These are phyloP conservation scores for Drosophila bipectinata DNA, from an alignment of 1,140 invertebrate species.

Conservation along the genomic window DNA sequence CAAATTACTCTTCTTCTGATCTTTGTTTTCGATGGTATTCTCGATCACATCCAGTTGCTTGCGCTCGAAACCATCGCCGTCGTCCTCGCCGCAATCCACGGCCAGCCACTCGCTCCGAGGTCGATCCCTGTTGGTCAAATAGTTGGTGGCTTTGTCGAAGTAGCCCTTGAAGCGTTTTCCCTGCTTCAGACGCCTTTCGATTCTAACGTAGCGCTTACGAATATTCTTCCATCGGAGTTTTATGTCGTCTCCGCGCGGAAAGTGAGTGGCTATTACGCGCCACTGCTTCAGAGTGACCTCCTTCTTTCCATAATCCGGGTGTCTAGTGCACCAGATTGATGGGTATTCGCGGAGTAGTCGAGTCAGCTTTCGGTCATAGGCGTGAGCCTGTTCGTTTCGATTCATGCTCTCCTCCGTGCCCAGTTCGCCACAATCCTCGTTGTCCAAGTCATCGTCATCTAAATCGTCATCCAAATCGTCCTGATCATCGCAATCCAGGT, in stretches of 20 bases:
- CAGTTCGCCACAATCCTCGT: constrained; percentile 34
- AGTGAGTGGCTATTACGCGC: constrained; percentile 72
- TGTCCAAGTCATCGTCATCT: constrained; percentile 57
- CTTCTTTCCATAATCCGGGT: constrained; percentile 77
- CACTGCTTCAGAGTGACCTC: constrained; percentile 76
- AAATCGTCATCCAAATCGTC: constrained; percentile 44
- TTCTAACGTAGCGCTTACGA: constrained; percentile 73
- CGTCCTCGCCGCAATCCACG: constrained; percentile 73
- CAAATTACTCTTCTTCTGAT: neutral
- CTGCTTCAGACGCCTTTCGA: constrained; percentile 64
- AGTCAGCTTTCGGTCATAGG: constrained; percentile 74
- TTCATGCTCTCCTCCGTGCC: constrained; percentile 77
- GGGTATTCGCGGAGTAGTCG: constrained; percentile 71
- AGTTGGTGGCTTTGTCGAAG: constrained; percentile 80
- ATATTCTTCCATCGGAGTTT: constrained; percentile 80
- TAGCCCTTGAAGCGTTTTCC: constrained; percentile 81
- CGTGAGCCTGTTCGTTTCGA: constrained; percentile 75
- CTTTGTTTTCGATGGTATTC: constrained; percentile 51
- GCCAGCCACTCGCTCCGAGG: constrained; percentile 61
- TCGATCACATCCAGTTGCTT: constrained; percentile 72
- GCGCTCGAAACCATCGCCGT: constrained; percentile 70
- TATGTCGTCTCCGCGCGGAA: constrained; percentile 72
- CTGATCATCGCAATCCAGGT: constrained; percentile 26
- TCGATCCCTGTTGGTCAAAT: constrained; percentile 70
- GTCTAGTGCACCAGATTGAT: constrained; percentile 75